Conservation (phyloP, 2,797 vertebrate species). For the Capromys pilorides region DNA sequence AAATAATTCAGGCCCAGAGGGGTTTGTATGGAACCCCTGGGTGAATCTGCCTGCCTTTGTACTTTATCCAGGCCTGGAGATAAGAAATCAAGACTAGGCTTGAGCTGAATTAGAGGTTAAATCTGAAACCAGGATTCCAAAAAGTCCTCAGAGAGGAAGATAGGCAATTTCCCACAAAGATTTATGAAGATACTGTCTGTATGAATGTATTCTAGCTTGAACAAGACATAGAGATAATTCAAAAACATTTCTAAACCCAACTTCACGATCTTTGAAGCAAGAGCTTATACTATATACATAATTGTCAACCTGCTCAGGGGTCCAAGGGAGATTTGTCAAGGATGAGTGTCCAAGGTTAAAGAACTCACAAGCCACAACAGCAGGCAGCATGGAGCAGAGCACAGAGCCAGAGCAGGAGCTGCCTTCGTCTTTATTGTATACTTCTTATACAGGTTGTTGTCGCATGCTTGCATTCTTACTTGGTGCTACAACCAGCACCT, state of each 20-base stretch:
- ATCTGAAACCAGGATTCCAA: neutral
- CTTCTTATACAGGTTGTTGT: no score
- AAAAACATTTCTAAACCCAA: conserved; percentile 33
- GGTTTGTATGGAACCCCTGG: neutral
- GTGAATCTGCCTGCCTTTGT: neutral
- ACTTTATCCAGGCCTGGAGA: conserved; percentile 4
- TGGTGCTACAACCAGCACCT: no score
- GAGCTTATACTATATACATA: neutral
- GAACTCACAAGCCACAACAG: no score
- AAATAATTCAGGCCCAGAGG: neutral
- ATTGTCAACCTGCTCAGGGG: no score
- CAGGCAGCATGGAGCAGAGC: no score
- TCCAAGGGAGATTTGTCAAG: no score
- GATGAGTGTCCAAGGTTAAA: no score
- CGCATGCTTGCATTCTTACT: no score
- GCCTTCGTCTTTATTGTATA: no score
- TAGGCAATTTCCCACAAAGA: neutral
- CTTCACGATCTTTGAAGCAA: conserved; percentile 21
- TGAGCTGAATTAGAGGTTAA: neutral
- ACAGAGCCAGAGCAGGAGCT: no score
- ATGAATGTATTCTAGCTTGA: conserved; percentile 20
- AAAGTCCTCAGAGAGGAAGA: conserved; percentile 37
- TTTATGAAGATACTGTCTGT: neutral
- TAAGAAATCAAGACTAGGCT: neutral
- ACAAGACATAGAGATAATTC: neutral